phyloP scores from a whole-genome alignment of 2,113 vertebrate genomes.

The Pholis gunnellus region DNA sequence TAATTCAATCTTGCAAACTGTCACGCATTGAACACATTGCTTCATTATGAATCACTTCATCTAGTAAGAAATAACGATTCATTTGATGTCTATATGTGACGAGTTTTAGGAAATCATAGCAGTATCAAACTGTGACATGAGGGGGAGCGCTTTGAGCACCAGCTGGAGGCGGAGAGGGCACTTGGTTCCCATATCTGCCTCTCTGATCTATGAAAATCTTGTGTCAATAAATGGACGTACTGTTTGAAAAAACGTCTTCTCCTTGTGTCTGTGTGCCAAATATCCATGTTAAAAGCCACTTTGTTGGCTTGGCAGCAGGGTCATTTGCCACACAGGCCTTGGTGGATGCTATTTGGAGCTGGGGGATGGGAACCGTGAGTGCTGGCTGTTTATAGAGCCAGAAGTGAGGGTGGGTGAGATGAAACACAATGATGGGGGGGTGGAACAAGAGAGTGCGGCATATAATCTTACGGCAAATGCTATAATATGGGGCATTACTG shows the following conservation, averaged over 20 bases:
- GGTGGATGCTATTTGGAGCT: constrained; percentile 63
- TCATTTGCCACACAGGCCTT: constrained; percentile 54
- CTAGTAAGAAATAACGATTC: background rate
- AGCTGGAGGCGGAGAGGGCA: constrained; percentile 2
- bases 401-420: background rate
- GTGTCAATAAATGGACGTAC: constrained; percentile 46
- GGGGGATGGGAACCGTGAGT: constrained; percentile 50
- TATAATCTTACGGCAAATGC: background rate
- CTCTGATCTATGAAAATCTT: constrained; percentile 26
- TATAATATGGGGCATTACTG: background rate
- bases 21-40: background rate
- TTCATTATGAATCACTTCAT: constrained; percentile 17
- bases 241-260: constrained; percentile 44
- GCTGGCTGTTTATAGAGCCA: constrained; percentile 48
- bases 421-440: constrained; percentile 5
- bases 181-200: constrained; percentile 18
- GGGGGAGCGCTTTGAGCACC: constrained; percentile 2
- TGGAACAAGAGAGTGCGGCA: constrained; percentile 4
- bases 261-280: constrained; percentile 27
- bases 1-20: background rate
- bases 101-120: background rate
- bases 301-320: constrained; percentile 49
- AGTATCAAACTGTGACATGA: background rate
- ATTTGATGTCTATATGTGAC: background rate
- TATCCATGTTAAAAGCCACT: constrained; percentile 59